Percentiles rank a stretch among this genome's conserved stretches.
Conservation (phyloP, 2,113 vertebrate genomes). For the Physeter macrocephalus region DNA sequence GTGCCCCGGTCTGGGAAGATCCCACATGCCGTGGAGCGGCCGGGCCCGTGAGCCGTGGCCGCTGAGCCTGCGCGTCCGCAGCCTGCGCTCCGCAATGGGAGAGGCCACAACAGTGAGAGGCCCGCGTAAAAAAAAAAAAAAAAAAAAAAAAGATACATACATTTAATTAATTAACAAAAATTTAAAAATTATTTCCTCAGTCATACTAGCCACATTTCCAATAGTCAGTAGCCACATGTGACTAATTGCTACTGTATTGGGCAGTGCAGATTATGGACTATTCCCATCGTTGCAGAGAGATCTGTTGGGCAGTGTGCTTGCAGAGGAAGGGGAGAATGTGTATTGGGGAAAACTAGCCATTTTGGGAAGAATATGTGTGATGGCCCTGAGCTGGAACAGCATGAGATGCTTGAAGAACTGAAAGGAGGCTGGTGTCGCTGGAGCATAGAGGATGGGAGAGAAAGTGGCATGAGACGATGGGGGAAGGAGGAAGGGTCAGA, state of each 20-base stretch:
- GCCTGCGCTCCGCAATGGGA: no score
- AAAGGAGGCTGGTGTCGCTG: neutral
- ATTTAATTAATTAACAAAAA: neutral
- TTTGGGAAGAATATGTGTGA: neutral
- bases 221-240: neutral
- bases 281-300: neutral
- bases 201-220: neutral
- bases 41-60: no score
- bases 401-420: neutral
- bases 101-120: no score
- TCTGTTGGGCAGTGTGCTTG: neutral
- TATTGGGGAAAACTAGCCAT: neutral
- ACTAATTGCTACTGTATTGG: neutral
- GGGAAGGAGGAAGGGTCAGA: neutral
- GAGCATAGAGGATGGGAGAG: neutral
- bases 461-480: neutral
- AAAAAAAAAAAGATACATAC: no score
- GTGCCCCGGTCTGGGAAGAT: no score
- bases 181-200: neutral
- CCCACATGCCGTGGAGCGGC: no score
- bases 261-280: neutral
- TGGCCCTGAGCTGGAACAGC: neutral
- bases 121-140: no score
- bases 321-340: neutral
- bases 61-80: no score